Evolutionary conservation across 1,140 invertebrate genomes (phyloP), one percentile per base, ranked within the genome.

Genomic region (Aphidius ervi): DNA sequence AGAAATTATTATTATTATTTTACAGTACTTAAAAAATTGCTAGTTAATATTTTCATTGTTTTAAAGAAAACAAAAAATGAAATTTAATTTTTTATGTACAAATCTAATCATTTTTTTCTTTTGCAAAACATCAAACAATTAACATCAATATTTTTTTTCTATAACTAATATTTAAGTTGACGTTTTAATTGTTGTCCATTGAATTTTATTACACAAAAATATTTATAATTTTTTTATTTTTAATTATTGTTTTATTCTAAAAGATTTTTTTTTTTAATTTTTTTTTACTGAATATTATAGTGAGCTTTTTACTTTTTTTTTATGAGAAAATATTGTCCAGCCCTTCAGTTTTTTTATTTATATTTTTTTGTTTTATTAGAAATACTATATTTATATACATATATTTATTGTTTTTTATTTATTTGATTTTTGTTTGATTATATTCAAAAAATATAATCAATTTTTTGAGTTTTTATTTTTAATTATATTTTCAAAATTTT

Each of bases 81-180:
- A 48, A 48, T 52, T 9, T 9, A 54, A 10, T 42, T 54, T 54
- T 54, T 41, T 54, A 54, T 54, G 9, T 20, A 47, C 45, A 60
- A 49, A 55, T 46, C 53, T 20, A 47, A 37, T 37, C 58, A n/a
- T 56, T 56, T 56, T 56, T 37, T 20, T 52, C 10, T 54, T 54
- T 23, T 60, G 59, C 66, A 65, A 67, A 72, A 72, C 69, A 72
- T 65, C 66, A 69, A 72, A 72, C 69, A 72, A 69, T 72, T 67
- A 72, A 72, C 70, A 72, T 72, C 69, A 63, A 72, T 67, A 65
- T 61, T 63, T 65, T 59, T 68, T 66, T 43, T 37, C 40, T 58
- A 58, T 57, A 43, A 62, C 52, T 60, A 52, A 46, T 60, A 46
- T 53, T 9, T 39, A 10, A 52, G 23, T 43, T 9, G 37, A 10